Base-by-base conservation (phyloP, 2,113 vertebrate genomes). In the Rhizomys pruinosus region DNA sequence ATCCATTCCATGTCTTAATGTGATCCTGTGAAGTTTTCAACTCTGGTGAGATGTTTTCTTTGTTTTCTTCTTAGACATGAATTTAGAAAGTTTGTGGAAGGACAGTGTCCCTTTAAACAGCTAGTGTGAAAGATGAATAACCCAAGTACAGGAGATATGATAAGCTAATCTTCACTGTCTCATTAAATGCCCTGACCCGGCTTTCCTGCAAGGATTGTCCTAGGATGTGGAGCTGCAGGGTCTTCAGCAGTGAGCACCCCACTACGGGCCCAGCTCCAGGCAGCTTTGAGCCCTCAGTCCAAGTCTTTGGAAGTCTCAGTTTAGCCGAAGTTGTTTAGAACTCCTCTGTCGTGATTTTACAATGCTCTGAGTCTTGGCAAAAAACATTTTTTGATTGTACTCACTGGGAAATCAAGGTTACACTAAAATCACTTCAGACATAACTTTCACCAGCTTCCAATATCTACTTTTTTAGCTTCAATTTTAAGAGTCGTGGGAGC, bases 231-330 rank as follows among this genome's bases (percentile, higher is more conserved):
- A 39, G 77, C 34, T 8, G 16, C 0, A 3, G 37, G 27, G 66
- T 64, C 55, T 20, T 7, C 0, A 44, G 13, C 66, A 34, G 10
- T 2, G 29, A 42, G 42, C 29, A 6, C 17, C 34, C n/a, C 5
- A 0, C 6, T 22, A 5, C 25, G 17, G 23, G 8, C 19, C 55
- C 81, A 39, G 0, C 32, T 27, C 57, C 55, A 11, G 47, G 66
- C 27, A 3, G 7, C 87, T 0, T 17, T 0, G 3, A 44, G 7
- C 72, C 37, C 20, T 57, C 29, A 20, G 5, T 1, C 9, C 19
- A 7, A 29, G 59, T 52, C 27, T 13, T 1, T 29, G 63, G 55
- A 19, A 8, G 55, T 71, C 32, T 91, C 39, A 1, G 20, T 55
- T 57, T 13, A 32, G 61, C 64, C 66, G 34, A 7, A 59, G 85